A percentile compares a stretch with the other conserved stretches of the same genome.
phyloP scores from a whole-genome alignment of 2,797 vertebrate genomes.

The Urocyon cinereoargenteus region DNA sequence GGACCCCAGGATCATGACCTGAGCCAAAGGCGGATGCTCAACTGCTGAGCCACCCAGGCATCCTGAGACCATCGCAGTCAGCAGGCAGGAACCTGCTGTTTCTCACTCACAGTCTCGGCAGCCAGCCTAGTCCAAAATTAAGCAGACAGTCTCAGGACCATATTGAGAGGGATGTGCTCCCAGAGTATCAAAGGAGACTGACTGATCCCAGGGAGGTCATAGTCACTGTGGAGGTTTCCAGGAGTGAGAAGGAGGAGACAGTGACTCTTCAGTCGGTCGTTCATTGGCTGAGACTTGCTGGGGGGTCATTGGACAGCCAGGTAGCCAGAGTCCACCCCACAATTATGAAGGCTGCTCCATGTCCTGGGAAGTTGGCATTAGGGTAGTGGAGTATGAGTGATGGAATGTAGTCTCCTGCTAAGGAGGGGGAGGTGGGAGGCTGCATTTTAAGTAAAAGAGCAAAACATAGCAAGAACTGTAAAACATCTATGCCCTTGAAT shows the following conservation, averaged over 20 bases:
- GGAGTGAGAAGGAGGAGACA: neutral
- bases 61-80: neutral
- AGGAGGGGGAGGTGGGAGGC: neutral
- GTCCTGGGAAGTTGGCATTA: neutral
- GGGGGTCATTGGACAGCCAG: neutral
- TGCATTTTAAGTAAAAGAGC: slow-evolving; percentile 14
- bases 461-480: neutral
- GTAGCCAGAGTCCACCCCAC: neutral
- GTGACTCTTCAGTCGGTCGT: neutral
- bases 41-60: no score
- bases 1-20: no score
- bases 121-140: neutral
- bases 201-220: neutral
- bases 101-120: neutral
- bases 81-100: neutral
- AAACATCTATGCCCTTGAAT: neutral
- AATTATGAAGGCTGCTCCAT: neutral
- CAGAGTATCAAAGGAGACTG: neutral
- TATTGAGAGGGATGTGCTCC: neutral
- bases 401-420: fast-evolving
- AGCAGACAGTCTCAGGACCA: neutral
- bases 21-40: no score
- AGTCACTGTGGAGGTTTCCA: neutral
- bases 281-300: neutral
- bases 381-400: fast-evolving